These are phyloP conservation scores for Epizoanthus rinbou DNA, from an alignment of 92 coral and sea anemone species.

Conservation along the genomic window DNA sequence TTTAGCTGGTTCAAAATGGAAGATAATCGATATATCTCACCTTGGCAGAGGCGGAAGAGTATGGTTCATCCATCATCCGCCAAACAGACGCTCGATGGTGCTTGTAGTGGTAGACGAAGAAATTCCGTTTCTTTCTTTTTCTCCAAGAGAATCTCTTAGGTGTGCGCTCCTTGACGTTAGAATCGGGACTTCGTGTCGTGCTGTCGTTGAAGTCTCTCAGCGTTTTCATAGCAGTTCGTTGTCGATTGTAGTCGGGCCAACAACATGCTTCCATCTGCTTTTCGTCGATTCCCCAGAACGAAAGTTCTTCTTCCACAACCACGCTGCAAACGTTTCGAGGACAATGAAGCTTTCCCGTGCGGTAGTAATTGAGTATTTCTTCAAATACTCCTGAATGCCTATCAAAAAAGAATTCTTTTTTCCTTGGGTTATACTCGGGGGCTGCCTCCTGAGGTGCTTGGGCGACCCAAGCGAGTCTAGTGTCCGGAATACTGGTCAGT, in stretches of 20 bases:
- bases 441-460: constrained; percentile 59
- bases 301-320: constrained; percentile 76
- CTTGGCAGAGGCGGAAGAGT: constrained; percentile 71
- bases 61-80: constrained; percentile 76
- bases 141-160: constrained; percentile 31
- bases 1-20: too few species aligned
- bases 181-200: constrained; percentile 44
- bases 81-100: constrained; percentile 55
- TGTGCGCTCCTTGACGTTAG: constrained; percentile 44
- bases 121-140: constrained; percentile 31
- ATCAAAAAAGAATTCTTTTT: constrained; percentile 79
- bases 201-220: constrained; percentile 58
- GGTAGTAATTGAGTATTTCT: constrained; percentile 76
- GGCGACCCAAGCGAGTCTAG: constrained; percentile 78
- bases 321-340: constrained; percentile 83
- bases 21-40: constrained; percentile 35
- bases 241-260: constrained; percentile 85
- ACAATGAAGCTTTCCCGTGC: constrained; percentile 82
- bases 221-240: constrained; percentile 69
- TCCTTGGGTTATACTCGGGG: constrained; percentile 62
- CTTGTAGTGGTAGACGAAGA: constrained; percentile 45
- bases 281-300: constrained; percentile 87
- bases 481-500: constrained; percentile 77
- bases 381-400: constrained; percentile 79
- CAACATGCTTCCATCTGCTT: constrained; percentile 83